These are phyloP conservation scores for Anoplopoma fimbria DNA, from an alignment of 2,113 vertebrate genomes.

Conservation along the genomic window DNA sequence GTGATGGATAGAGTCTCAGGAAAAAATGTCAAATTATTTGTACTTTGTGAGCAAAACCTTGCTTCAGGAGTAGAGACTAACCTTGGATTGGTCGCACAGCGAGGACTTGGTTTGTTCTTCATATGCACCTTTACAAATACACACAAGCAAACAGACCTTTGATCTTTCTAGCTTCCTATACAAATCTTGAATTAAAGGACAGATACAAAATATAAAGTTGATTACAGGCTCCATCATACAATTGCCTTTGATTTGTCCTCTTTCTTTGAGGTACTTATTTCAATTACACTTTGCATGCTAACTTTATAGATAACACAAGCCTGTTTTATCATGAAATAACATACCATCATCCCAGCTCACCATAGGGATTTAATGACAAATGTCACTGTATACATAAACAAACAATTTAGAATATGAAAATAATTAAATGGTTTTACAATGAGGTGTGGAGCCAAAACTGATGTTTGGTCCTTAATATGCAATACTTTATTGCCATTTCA, in stretches of 20 bases:
- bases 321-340: conserved; percentile 6
- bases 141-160: conserved; percentile 23
- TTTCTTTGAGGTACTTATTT: conserved; percentile 9
- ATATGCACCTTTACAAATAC: background rate
- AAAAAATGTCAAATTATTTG: background rate
- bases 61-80: background rate
- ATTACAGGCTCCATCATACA: conserved; percentile 17
- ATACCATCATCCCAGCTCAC: background rate
- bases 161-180: conserved; percentile 11
- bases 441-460: background rate
- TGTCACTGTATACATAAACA: background rate
- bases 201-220: background rate
- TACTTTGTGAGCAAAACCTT: background rate
- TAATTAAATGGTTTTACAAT: background rate
- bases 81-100: conserved; percentile 2
- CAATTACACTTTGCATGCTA: background rate
- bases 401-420: conserved; percentile 5
- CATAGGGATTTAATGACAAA: conserved; percentile 1
- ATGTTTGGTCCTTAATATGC: background rate
- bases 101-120: background rate
- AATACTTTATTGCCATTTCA: background rate
- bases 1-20: background rate
- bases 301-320: background rate
- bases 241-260: conserved; percentile 32
- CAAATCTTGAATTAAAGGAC: conserved; percentile 53